Evolutionary conservation across 2,888 invertebrate genomes (phyloP), one percentile per base, ranked within the genome.

Genomic region (Odontothrips loti): DNA sequence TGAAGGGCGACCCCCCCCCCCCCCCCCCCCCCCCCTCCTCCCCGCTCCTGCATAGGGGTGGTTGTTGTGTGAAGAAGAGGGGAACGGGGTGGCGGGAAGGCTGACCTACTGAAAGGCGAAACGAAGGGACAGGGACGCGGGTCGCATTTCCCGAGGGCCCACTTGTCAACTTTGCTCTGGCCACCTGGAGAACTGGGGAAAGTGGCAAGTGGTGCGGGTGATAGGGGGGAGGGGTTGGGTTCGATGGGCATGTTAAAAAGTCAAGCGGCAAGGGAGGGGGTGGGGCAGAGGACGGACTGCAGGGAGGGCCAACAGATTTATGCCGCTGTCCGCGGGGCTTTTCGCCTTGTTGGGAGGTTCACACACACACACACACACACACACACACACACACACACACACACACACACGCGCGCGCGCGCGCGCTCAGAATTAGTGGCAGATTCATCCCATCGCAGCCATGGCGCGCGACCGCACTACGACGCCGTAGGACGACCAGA

Each of bases 111-210:
- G 15, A 58, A 58, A 20, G 58, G 23, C 68, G 68, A 68, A 23
- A 68, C n/a, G 68, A 68, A 23, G 68, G 23, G 68, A 20, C 58
- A 68, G n/a, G 68, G 23, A 23, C n/a, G 68, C 68, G 23, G 68
- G 34, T 43, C 68, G 68, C 68, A 23, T 68, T 68, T 68, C 68
- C 68, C 68, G 68, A 23, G 68, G 68, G 68, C 23, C 68, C 68
- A 68, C 68, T 68, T 68, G 23, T 68, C 68, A 68, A 68, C 68
- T 68, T 68, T 68, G 68, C 68, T 68, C 68, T 20, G 27, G 20
- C 68, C 27, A 68, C 68, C 68, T 68, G 68, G 23, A 68, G 68
- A n/a, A 23, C 27, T 51, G 12, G 51, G 51, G 15, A 20, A 20
- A 20, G 51, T 51, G 51, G 51, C 20, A 17, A 20, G 34, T 10